Evolutionary conservation across 2,113 vertebrate species (phyloP).

Genomic region (Eubucco bourcierii): DNA sequence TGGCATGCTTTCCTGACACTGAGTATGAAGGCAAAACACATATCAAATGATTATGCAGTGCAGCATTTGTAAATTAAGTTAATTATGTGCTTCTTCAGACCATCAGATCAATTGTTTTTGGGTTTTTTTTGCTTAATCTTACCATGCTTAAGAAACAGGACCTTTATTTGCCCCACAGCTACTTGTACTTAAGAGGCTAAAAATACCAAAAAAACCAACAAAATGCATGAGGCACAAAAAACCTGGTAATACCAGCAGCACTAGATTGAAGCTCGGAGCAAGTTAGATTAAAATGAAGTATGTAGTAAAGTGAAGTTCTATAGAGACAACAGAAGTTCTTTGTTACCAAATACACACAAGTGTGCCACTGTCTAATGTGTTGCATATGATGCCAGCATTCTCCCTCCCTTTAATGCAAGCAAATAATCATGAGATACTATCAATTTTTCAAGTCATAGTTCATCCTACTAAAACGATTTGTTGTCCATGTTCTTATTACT

Average conservation of each 20-base stretch:
- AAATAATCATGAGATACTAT: not conserved
- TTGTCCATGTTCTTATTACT: not conserved
- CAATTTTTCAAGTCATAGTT: not conserved
- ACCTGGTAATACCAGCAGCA: not conserved
- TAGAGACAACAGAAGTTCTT: not conserved
- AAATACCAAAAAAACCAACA: not conserved
- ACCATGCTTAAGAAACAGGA: not conserved
- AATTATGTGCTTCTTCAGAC: not conserved
- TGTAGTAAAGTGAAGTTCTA: not conserved
- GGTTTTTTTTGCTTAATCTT: not conserved
- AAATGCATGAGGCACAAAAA: not conserved
- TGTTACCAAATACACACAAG: not conserved
- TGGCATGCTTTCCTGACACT: not conserved
- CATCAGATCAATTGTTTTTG: not conserved
- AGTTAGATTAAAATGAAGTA: not conserved
- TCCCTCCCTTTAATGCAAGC: not conserved
- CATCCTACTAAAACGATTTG: too few species aligned
- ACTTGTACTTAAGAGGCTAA: not conserved
- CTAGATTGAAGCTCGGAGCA: not conserved
- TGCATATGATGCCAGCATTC: not conserved
- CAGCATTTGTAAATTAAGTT: not conserved
- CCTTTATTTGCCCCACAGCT: too few species aligned
- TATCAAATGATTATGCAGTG: not conserved
- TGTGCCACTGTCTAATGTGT: not conserved
- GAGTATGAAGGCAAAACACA: not conserved